Evolutionary conservation across 2,888 invertebrate genomes (phyloP).

Genomic region (Cerastis leucographa): DNA sequence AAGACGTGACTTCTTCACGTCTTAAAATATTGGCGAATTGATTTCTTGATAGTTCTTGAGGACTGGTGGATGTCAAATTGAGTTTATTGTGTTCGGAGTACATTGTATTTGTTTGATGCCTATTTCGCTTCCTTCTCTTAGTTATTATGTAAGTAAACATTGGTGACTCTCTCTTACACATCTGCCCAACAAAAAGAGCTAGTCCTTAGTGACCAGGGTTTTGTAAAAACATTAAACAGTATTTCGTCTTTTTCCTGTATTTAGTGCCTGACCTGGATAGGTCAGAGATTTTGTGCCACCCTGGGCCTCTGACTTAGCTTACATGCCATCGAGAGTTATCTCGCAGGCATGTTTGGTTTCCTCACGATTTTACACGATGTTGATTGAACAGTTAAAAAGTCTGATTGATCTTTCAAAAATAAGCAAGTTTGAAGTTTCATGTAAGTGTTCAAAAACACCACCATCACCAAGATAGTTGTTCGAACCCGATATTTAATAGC

Average conservation of each 20-base stretch:
- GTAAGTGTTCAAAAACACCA: background rate
- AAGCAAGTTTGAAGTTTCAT: background rate
- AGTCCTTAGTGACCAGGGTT: background rate
- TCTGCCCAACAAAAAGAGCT: background rate
- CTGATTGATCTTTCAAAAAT: background rate
- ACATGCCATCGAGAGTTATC: too few species aligned
- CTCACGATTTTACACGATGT: too few species aligned
- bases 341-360: too few species aligned
- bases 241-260: too few species aligned
- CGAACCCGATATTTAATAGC: background rate
- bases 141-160: background rate
- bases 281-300: too few species aligned
- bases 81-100: slow-evolving; percentile 21
- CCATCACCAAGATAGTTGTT: background rate
- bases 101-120: background rate
- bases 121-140: background rate
- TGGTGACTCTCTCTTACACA: background rate
- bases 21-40: slow-evolving; percentile 75
- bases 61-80: slow-evolving; percentile 22
- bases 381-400: background rate
- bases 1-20: slow-evolving; percentile 83
- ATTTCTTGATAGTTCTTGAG: slow-evolving; percentile 65
- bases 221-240: background rate
- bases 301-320: too few species aligned
- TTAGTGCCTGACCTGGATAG: too few species aligned